Evolutionary conservation across 2,113 vertebrate species (phyloP).

Genomic region (Entelurus aequoreus): DNA sequence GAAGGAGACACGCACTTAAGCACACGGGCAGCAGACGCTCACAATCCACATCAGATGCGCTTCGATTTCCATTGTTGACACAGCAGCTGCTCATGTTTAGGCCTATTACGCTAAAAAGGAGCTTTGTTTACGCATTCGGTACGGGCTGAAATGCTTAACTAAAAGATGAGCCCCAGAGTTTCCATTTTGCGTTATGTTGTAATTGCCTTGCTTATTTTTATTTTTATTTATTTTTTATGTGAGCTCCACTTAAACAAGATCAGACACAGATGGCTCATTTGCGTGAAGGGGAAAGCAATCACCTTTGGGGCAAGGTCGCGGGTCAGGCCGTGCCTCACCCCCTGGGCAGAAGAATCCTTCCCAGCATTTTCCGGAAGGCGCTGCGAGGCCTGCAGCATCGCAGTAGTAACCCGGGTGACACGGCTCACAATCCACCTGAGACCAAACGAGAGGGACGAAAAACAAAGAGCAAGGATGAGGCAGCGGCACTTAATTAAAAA

Average conservation of each 20-base stretch:
- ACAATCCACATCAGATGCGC: conserved; percentile 15
- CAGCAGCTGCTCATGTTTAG: conserved; percentile 35
- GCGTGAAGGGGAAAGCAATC: not conserved
- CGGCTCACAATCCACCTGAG: conserved; percentile 68
- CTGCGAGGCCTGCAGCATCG: conserved; percentile 62
- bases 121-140: conserved; percentile 32
- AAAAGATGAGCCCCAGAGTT: not conserved
- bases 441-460: conserved; percentile 10
- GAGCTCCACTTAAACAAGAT: not conserved
- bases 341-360: conserved; percentile 81
- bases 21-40: conserved; percentile 10
- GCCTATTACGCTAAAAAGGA: conserved; percentile 28
- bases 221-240: not conserved
- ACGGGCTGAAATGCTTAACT: conserved; percentile 7
- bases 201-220: not conserved
- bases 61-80: conserved; percentile 44
- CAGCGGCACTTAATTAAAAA: conserved; percentile 9
- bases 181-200: not conserved
- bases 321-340: conserved; percentile 67
- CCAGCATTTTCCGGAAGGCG: conserved; percentile 76
- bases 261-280: not conserved
- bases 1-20: conserved; percentile 28
- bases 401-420: conserved; percentile 81
- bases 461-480: not conserved
- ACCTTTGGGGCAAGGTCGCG: conserved; percentile 79